These are phyloP conservation scores for Lamproptera curius DNA, from an alignment of 2,888 invertebrate genomes.

Conservation along the genomic window DNA sequence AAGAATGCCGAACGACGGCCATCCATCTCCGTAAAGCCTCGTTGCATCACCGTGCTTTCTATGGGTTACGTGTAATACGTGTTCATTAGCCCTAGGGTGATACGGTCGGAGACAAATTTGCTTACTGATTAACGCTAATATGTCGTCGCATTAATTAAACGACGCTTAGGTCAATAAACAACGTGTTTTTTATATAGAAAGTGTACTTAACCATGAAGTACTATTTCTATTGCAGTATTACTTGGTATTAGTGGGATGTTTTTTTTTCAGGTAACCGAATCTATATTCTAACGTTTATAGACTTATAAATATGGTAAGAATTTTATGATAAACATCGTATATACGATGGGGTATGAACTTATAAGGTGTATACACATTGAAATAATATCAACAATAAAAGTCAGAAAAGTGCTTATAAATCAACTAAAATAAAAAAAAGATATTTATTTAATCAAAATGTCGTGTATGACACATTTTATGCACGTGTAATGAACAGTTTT, in stretches of 20 bases:
- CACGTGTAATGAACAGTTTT: too few relatives aligned
- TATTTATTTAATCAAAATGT: too few relatives aligned
- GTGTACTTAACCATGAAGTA: not conserved
- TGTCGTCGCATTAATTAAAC: not conserved
- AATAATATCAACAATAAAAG: too few relatives aligned
- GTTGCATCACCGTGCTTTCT: conserved; percentile 43
- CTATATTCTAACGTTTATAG: not conserved
- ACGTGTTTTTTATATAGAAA: not conserved
- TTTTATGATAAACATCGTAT: too few relatives aligned
- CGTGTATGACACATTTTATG: too few relatives aligned
- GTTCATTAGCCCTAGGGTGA: conserved; percentile 46
- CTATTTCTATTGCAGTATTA: not conserved
- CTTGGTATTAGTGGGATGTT: too few relatives aligned
- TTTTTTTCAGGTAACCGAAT: not conserved
- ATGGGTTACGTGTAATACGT: conserved; percentile 45
- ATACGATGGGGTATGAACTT: too few relatives aligned
- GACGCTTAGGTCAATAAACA: not conserved
- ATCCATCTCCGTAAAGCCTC: conserved; percentile 9
- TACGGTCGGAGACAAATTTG: conserved; percentile 17
- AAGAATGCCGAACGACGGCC: conserved; percentile 25
- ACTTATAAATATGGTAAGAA: too few relatives aligned
- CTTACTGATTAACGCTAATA: not conserved
- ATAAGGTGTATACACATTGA: too few relatives aligned
- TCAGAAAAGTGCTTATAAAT: too few relatives aligned
- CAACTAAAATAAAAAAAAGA: too few relatives aligned